Percentiles rank a stretch among this genome's conserved stretches.
phyloP scores from a whole-genome alignment of 2,888 invertebrate genomes.

The Sphinx pinastri region DNA sequence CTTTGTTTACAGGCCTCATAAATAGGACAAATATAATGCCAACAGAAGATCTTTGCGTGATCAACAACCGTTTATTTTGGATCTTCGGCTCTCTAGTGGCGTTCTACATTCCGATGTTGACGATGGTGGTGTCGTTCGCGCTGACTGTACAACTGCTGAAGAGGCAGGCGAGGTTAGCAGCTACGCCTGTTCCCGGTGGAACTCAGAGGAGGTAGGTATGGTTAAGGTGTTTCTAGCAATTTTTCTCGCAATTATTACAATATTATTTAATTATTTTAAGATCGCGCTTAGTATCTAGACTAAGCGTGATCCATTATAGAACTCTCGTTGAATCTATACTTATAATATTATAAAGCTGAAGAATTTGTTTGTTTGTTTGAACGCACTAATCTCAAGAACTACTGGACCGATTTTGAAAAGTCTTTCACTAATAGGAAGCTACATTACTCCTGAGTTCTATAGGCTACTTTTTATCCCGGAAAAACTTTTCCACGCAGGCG shows the following conservation, averaged over 20 bases:
- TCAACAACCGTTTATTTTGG: conserved; percentile 93
- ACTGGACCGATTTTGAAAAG: no score
- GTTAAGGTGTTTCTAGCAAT: neutral
- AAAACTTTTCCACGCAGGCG: no score
- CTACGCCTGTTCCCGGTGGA: conserved; percentile 74
- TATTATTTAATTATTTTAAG: neutral
- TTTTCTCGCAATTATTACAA: no score
- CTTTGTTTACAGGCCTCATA: conserved; percentile 85
- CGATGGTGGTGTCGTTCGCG: conserved; percentile 96
- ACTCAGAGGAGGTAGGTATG: conserved; percentile 67
- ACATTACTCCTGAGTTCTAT: no score
- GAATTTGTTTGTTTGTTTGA: no score
- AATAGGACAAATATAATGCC: conserved; percentile 93
- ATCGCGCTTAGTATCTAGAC: no score
- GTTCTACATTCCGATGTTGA: conserved; percentile 97
- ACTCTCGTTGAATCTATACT: no score
- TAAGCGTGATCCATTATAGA: no score
- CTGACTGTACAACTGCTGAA: conserved; percentile 94
- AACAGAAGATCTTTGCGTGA: conserved; percentile 88
- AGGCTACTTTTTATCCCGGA: no score
- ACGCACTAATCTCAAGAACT: no score
- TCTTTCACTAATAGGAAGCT: no score
- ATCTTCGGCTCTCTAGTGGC: conserved; percentile 96
- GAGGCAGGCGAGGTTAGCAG: conserved; percentile 90
- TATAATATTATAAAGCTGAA: no score